Evolutionary conservation across 1,140 invertebrate species (phyloP), one percentile per base, ranked within the genome.

Genomic region (Drosophila lacteicornis): DNA sequence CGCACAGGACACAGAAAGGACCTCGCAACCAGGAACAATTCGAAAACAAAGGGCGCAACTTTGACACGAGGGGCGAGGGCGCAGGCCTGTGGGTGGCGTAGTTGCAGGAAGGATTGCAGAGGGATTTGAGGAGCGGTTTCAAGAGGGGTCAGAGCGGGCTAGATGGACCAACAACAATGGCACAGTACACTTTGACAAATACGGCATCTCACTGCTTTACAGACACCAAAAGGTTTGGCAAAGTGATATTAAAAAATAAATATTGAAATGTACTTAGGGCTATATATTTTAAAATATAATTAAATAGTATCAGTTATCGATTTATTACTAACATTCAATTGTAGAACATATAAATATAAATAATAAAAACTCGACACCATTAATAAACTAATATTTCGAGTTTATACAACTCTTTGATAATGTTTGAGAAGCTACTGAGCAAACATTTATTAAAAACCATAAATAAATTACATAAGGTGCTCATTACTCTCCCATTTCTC

Each of bases 11-110:
- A 76, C 67, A 45, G 67, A 40, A 70, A 68, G 67, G 50, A 58
- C 74, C 69, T 66, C 78, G 56, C 56, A 68, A 51, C 75, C 73
- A 42, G 71, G 51, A 71, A 57, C 60, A 56, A 30, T 38, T 27
- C 58, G 58, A 60, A 79, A 68, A 69, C 70, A 76, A 76, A 71
- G 71, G 70, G 42, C 57, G n/a, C 49, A 63, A 75, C 70, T 75
- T 75, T 75, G 70, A 47, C 27, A 55, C 40, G 49, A 62, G 17
- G 7, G 45, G 3, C 30, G 11, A 49, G 19, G 49, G 33, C 25
- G 27, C 11, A 46, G 61, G 38, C 6, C 17, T 17, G 56, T 43
- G 46, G 63, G 65, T 49, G 68, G 19, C 12, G 7, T 9, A 22
- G 8, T 17, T n/a, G 12, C 8, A 22, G 25, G 25, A 25, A 13